Percentiles rank a stretch among this genome's conserved stretches.
Evolutionary conservation across 2,113 vertebrate species (phyloP).

Genomic region (Tichodroma muraria): DNA sequence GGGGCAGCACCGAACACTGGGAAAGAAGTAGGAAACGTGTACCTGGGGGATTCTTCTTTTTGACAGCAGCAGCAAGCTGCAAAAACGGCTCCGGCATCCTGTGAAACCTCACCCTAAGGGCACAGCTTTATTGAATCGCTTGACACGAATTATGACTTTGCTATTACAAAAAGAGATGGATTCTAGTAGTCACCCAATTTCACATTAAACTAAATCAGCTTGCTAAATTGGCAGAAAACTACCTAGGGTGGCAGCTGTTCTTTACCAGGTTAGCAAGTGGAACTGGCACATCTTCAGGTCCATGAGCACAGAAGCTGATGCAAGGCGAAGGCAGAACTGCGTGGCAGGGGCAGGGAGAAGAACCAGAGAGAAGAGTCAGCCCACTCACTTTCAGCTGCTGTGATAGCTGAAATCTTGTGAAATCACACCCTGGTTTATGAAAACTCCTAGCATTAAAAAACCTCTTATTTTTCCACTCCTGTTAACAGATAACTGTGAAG

Average conservation of each 20-base stretch:
- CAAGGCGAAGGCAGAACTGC: not conserved
- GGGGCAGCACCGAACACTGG: not conserved
- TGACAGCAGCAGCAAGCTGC: not conserved
- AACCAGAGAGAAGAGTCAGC: not conserved
- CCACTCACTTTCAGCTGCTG: not conserved
- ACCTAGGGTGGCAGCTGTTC: not conserved
- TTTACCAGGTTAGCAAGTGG: not conserved
- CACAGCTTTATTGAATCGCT: not conserved
- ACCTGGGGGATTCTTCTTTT: not conserved
- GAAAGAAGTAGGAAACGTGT: not conserved
- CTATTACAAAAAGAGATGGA: not conserved
- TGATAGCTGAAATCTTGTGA: not conserved
- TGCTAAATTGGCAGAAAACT: not conserved
- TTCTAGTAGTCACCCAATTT: not conserved
- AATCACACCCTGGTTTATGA: not conserved
- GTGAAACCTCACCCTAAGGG: not conserved
- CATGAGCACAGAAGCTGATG: not conserved
- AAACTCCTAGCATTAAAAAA: not conserved
- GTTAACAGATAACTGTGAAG: not conserved
- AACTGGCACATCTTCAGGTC: not conserved
- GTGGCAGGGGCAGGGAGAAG: not conserved
- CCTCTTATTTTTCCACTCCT: not conserved
- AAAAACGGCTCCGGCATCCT: not conserved
- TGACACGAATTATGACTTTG: not conserved
- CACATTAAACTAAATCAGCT: not conserved